Evolutionary conservation across 2,888 invertebrate species (phyloP).

Genomic region (Sesamia inferens): DNA sequence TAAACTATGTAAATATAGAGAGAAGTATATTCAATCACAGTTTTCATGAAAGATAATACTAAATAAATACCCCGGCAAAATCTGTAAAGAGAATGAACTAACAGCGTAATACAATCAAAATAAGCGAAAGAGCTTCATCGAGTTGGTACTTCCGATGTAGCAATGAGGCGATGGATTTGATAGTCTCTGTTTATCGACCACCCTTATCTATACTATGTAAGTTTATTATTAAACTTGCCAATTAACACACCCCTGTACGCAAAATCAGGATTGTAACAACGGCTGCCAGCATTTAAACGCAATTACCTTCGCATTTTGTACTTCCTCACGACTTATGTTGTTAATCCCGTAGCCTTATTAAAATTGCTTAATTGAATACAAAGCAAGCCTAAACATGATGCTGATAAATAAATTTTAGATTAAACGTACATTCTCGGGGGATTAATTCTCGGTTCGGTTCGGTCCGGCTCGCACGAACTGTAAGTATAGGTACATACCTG

Average conservation of each 20-base stretch:
- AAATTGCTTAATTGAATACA: slow-evolving; percentile 33
- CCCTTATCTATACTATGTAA: slow-evolving; percentile 15
- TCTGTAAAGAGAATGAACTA: slow-evolving; percentile 15
- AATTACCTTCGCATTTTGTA: slow-evolving; percentile 43
- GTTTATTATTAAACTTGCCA: slow-evolving; percentile 43
- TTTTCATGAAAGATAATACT: slow-evolving; percentile 1
- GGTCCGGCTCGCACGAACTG: slow-evolving; percentile 61
- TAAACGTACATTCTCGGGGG: slow-evolving; percentile 60
- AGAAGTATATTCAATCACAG: slow-evolving; percentile 12
- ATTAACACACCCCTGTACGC: slow-evolving; percentile 25
- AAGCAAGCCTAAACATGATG: slow-evolving; percentile 22
- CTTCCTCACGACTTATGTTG: slow-evolving; percentile 23
- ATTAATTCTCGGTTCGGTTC: slow-evolving; percentile 51
- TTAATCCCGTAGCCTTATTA: slow-evolving; percentile 16
- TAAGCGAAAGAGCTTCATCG: slow-evolving; percentile 7
- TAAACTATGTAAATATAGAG: slow-evolving; percentile 2
- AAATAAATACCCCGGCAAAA: slow-evolving; percentile 20
- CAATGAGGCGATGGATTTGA: slow-evolving; percentile 17
- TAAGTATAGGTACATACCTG: slow-evolving; percentile 23
- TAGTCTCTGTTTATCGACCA: slow-evolving; percentile 24
- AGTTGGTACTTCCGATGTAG: slow-evolving; percentile 11
- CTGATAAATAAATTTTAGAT: slow-evolving; percentile 58
- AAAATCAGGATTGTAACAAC: slow-evolving; percentile 27
- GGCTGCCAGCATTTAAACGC: slow-evolving; percentile 28
- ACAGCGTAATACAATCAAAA: slow-evolving; percentile 37